Conservation (phyloP, 2,888 invertebrate genomes). For the Catocala sponsa region DNA sequence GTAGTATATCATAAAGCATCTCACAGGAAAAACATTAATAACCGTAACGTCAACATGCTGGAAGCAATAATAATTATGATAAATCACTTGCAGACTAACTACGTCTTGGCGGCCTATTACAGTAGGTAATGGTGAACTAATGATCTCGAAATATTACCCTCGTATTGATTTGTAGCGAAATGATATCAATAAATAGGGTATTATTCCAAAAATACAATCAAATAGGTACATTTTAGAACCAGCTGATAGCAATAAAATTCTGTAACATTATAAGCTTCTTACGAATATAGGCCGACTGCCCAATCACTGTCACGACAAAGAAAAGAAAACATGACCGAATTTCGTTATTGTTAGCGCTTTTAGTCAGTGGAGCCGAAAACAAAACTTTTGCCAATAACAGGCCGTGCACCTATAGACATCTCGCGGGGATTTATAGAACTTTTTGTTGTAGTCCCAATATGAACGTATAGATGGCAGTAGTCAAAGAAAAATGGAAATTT, state of each 20-base stretch:
- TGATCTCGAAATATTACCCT: background rate
- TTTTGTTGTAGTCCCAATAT: constrained; percentile 27
- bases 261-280: constrained; percentile 30
- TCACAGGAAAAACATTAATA: constrained; percentile 7
- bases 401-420: constrained; percentile 54
- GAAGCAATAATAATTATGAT: constrained; percentile 4
- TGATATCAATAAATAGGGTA: background rate
- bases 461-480: constrained; percentile 67
- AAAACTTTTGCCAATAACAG: constrained; percentile 15
- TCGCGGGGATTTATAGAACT: constrained; percentile 57
- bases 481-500: constrained; percentile 18
- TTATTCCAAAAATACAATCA: no score
- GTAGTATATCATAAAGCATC: background rate
- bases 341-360: constrained; percentile 36
- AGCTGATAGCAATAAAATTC: background rate
- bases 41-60: background rate
- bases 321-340: constrained; percentile 16
- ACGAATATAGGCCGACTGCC: constrained; percentile 30
- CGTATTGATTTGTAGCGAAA: background rate
- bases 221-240: background rate
- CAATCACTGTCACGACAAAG: constrained; percentile 47
- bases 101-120: constrained; percentile 2
- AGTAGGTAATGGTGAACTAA: constrained; percentile 1
- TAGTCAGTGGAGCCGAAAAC: constrained; percentile 34
- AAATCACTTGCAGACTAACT: constrained; percentile 3